These are phyloP conservation scores for Caenorhabditis elegans DNA, from an alignment of 1,140 invertebrate species.

Conservation along the genomic window WBcel235 BX284602.5:13876001-13876500, in stretches of 20 bases:
- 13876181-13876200: constrained; percentile 36
- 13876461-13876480: no score
- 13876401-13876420: no score
- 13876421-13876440: no score
- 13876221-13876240: constrained; percentile 36
- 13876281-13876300: background rate
- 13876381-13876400: background rate
- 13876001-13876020: no score
- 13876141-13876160: constrained; percentile 45
- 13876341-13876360: constrained; percentile 21
- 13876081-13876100: constrained; percentile 46
- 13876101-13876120: no score
- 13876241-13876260: background rate
- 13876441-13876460: no score
- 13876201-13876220: constrained; percentile 33
- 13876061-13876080: constrained; percentile 52
- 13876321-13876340: background rate
- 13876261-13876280: constrained; percentile 6
- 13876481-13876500: background rate
- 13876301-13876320: constrained; percentile 35
- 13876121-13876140: no score
- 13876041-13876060: background rate
- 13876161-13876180: constrained; percentile 41
- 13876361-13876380: background rate
- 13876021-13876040: background rate